Conservation (phyloP, 2,797 vertebrate genomes). For the Oreochromis grahami region DNA sequence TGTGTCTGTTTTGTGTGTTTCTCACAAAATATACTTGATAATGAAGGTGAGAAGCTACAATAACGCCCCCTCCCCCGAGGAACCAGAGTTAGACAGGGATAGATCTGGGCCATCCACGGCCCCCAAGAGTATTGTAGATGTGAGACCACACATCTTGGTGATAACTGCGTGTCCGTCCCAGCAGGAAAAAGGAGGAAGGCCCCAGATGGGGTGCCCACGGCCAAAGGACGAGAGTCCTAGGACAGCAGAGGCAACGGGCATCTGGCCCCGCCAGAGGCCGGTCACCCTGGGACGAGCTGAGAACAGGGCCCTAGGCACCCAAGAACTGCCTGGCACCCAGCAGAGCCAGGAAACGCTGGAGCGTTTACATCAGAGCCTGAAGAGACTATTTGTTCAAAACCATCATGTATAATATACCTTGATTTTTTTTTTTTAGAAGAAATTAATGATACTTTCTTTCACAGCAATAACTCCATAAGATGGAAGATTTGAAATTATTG, state of each 20-base stretch:
- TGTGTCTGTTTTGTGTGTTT: not conserved
- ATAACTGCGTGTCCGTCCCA: not conserved
- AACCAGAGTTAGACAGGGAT: not conserved
- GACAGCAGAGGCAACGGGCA: not conserved
- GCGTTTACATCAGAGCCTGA: fast-evolving
- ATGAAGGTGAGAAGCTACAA: not conserved
- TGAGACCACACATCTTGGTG: not conserved
- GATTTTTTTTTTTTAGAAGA: not conserved
- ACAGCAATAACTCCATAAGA: not conserved
- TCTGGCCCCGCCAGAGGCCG: not conserved
- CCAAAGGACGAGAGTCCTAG: not conserved
- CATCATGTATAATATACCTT: not conserved
- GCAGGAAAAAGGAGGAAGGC: not conserved
- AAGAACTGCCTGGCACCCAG: not conserved
- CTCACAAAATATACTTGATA: not conserved
- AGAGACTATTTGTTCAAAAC: not conserved
- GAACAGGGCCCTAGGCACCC: not conserved
- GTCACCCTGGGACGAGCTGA: not conserved
- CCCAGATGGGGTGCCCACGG: not conserved
- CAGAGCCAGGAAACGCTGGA: not conserved
- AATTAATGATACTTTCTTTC: not conserved
- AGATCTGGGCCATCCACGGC: not conserved
- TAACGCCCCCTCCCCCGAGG: not conserved
- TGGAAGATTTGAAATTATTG: not conserved
- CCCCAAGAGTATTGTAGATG: not conserved